phyloP scores from a whole-genome alignment of 2,113 vertebrate species.

The Nycticebus coucang region DNA sequence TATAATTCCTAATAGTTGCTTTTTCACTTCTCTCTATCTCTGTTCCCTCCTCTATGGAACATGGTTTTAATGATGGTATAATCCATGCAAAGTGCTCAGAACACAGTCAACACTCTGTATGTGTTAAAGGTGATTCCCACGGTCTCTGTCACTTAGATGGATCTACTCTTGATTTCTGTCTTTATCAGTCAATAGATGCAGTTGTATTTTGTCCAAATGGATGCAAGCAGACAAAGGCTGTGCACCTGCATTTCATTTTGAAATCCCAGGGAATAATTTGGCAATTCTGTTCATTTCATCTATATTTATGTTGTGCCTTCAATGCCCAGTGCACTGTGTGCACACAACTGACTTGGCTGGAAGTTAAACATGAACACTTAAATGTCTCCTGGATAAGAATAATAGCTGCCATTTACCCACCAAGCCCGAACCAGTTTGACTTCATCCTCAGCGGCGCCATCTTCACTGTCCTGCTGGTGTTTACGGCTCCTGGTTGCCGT shows the following conservation, averaged over 20 bases:
- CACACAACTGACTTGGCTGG: neutral
- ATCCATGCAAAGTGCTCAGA: neutral
- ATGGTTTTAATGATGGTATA: neutral
- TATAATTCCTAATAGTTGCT: neutral
- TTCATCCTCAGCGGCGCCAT: neutral
- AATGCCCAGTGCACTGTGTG: rapidly evolving
- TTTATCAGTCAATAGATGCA: neutral
- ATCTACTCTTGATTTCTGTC: neutral
- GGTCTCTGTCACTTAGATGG: neutral
- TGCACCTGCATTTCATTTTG: neutral
- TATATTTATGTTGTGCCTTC: neutral
- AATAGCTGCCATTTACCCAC: neutral
- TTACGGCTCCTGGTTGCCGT: neutral
- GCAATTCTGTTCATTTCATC: neutral
- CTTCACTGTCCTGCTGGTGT: neutral
- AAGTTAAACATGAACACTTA: neutral
- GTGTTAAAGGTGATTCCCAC: neutral
- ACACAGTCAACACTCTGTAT: rapidly evolving
- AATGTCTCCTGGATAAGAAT: neutral
- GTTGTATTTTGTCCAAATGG: neutral
- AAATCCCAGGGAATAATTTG: neutral
- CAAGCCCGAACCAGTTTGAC: neutral
- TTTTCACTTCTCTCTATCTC: neutral
- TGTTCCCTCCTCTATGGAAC: neutral
- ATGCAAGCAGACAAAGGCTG: neutral